These are phyloP conservation scores for Zaprionus ornatus DNA, from an alignment of 1,140 invertebrate species.

Conservation along the genomic window DNA sequence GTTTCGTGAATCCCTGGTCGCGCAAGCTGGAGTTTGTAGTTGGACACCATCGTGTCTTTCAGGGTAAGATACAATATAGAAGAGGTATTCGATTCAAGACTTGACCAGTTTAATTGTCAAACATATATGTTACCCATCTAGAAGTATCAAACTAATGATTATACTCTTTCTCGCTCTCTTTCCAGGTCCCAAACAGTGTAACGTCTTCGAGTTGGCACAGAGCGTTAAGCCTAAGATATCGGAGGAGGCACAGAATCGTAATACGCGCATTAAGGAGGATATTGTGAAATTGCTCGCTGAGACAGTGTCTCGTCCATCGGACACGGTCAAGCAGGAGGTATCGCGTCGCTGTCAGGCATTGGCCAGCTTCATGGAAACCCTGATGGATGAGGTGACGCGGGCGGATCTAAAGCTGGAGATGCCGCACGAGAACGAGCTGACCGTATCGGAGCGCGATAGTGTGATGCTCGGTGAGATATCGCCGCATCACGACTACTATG, in stretches of 20 bases:
- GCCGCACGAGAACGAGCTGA: constrained; percentile 85
- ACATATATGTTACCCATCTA: too few species aligned
- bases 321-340: constrained; percentile 86
- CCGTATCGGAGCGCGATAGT: constrained; percentile 90
- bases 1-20: constrained; percentile 97
- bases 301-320: constrained; percentile 87
- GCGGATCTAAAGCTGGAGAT: constrained; percentile 85
- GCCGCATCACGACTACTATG: constrained; percentile 90
- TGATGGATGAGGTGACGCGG: constrained; percentile 88
- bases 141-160: fast-evolving
- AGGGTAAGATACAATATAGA: constrained; percentile 84
- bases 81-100: background rate
- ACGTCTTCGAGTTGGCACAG: constrained; percentile 87
- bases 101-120: too few species aligned
- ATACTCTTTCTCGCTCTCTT: background rate
- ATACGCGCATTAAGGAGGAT: constrained; percentile 87
- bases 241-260: constrained; percentile 87
- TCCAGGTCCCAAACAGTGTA: constrained; percentile 74
- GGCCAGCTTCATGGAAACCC: constrained; percentile 89
- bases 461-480: constrained; percentile 94
- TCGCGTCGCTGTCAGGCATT: constrained; percentile 89
- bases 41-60: constrained; percentile 93
- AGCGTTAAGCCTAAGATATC: constrained; percentile 83
- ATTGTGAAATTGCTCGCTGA: constrained; percentile 89
- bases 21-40: constrained; percentile 95